A percentile compares a stretch with the other conserved stretches of the same genome.
phyloP scores from a whole-genome alignment of 2,888 invertebrate genomes.

The Noctua pronuba region DNA sequence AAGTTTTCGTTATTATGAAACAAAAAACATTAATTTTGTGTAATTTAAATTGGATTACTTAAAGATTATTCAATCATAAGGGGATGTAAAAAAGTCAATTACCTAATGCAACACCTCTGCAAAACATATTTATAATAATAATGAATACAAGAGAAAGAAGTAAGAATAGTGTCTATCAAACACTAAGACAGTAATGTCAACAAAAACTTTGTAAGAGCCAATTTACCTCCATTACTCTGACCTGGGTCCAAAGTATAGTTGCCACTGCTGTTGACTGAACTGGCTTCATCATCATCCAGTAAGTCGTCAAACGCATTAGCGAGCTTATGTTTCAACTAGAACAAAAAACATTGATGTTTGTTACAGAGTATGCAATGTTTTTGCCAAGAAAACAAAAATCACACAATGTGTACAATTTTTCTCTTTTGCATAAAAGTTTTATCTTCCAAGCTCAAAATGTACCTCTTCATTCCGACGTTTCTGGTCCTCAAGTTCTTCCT shows the following conservation, averaged over 20 bases:
- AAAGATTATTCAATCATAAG: too few species aligned
- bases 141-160: neutral
- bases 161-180: neutral
- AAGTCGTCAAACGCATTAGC: slow-evolving; percentile 93
- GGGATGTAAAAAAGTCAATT: neutral
- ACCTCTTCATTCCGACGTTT: slow-evolving; percentile 93
- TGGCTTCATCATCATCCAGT: slow-evolving; percentile 92
- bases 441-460: slow-evolving; percentile 26
- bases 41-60: neutral
- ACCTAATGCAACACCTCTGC: neutral
- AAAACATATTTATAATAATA: neutral
- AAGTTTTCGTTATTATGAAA: neutral
- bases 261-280: slow-evolving; percentile 91
- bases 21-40: neutral
- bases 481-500: slow-evolving; percentile 93
- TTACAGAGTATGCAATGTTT: slow-evolving; percentile 22
- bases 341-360: slow-evolving; percentile 44
- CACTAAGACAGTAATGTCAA: neutral
- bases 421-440: neutral
- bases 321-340: slow-evolving; percentile 91
- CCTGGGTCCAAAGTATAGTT: slow-evolving; percentile 84
- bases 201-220: slow-evolving; percentile 16
- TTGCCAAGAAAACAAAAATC: slow-evolving; percentile 1
- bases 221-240: slow-evolving; percentile 80
- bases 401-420: slow-evolving; percentile 6